phyloP scores from a whole-genome alignment of 2,113 vertebrate genomes.

The Ictidomys tridecemlineatus region DNA sequence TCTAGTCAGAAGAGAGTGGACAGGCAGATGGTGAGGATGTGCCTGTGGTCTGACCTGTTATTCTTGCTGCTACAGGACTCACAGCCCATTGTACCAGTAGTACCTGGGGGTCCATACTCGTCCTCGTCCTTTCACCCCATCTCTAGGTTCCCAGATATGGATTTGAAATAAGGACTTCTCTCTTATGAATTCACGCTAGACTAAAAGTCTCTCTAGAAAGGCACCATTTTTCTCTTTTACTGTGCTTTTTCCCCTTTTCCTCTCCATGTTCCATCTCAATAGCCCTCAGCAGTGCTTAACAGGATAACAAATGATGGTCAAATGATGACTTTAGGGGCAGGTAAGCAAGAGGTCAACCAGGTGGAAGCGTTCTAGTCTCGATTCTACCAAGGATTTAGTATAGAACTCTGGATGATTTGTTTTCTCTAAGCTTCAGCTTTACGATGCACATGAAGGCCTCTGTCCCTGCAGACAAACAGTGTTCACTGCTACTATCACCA shows the following conservation, averaged over 20 bases:
- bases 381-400: not conserved
- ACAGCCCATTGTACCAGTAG: not conserved
- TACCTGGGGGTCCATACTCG: not conserved
- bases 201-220: not conserved
- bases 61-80: not conserved
- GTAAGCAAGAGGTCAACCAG: not conserved
- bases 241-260: not conserved
- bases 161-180: not conserved
- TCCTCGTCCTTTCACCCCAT: not conserved
- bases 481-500: not conserved
- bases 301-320: not conserved
- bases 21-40: accelerated
- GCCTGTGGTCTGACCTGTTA: too few relatives aligned
- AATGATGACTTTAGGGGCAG: not conserved
- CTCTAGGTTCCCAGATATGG: not conserved
- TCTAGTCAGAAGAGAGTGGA: accelerated
- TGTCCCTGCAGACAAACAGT: not conserved
- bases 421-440: not conserved
- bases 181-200: not conserved
- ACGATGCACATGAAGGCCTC: not conserved
- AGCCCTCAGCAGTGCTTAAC: not conserved
- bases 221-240: not conserved
- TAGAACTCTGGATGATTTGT: not conserved
- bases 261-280: not conserved
- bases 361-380: not conserved